phyloP scores from a whole-genome alignment of 2,113 vertebrate species.

The Pleuronectes platessa region DNA sequence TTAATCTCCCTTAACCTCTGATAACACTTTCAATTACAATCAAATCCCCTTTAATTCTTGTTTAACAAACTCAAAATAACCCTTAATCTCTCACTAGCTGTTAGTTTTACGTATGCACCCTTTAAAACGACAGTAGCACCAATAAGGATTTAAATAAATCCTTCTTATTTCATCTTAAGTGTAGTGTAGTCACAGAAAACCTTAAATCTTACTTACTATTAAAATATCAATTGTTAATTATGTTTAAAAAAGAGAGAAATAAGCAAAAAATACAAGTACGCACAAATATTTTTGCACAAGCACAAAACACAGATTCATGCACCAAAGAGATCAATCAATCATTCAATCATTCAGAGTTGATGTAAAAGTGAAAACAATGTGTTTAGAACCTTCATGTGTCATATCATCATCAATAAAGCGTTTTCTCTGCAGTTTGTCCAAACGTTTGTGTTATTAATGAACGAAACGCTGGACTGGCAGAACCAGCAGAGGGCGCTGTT shows the following conservation, averaged over 20 bases:
- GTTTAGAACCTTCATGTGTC: not conserved
- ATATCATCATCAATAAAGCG: not conserved
- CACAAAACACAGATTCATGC: not conserved
- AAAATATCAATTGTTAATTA: not conserved
- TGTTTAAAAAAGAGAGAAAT: not conserved
- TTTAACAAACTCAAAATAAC: too few species aligned
- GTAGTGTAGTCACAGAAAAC: not conserved
- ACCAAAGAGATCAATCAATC: not conserved
- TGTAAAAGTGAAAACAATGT: not conserved
- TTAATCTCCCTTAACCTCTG: not conserved
- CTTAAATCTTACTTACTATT: not conserved
- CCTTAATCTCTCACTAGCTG: too few species aligned
- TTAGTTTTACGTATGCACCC: not conserved
- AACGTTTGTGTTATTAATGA: too few species aligned
- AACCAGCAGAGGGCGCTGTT: not conserved
- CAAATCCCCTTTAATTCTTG: too few species aligned
- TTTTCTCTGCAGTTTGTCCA: not conserved
- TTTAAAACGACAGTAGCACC: not conserved
- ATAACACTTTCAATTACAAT: too few species aligned
- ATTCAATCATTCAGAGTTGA: not conserved
- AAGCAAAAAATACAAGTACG: constrained; percentile 31
- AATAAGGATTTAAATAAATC: not conserved
- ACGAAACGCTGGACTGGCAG: not conserved
- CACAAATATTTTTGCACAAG: constrained; percentile 23
- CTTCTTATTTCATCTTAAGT: not conserved